A percentile compares a stretch with the other conserved stretches of the same genome.
Conservation (phyloP, 1,140 invertebrate genomes). For the Ceratina calcarata region DNA sequence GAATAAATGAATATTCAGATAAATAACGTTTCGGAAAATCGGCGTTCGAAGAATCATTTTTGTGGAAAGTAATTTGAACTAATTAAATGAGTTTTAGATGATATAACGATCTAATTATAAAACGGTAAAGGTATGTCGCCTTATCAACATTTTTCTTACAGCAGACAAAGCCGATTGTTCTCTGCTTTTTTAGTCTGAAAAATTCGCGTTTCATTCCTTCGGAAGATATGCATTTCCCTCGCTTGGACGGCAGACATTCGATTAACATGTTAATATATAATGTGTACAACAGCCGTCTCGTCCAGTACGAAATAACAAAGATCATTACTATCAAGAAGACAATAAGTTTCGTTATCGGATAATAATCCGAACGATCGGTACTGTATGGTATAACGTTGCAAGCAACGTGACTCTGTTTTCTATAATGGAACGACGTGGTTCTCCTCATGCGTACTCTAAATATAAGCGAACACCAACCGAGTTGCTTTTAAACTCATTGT, state of each 20-base stretch:
- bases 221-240: not conserved
- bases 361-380: conserved; percentile 6
- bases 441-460: conserved; percentile 28
- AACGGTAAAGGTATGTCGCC: not conserved
- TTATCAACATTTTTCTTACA: not conserved
- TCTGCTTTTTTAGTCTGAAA: conserved; percentile 13
- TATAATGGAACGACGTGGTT: not conserved
- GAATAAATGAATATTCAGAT: no score
- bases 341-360: conserved; percentile 39
- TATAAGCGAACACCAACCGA: conserved; percentile 21
- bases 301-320: not conserved
- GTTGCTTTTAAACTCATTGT: conserved; percentile 38
- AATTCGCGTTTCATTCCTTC: not conserved
- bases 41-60: no score
- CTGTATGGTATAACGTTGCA: not conserved
- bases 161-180: conserved; percentile 31
- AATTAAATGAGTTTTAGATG: not conserved
- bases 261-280: conserved; percentile 37
- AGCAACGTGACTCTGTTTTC: conserved; percentile 30
- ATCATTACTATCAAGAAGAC: conserved; percentile 2
- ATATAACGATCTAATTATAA: not conserved
- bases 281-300: not conserved
- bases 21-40: no score
- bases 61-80: not conserved
- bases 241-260: not conserved